These are phyloP conservation scores for Molossus molossus DNA, from an alignment of 2,797 vertebrate genomes.

Conservation along the genomic window DNA sequence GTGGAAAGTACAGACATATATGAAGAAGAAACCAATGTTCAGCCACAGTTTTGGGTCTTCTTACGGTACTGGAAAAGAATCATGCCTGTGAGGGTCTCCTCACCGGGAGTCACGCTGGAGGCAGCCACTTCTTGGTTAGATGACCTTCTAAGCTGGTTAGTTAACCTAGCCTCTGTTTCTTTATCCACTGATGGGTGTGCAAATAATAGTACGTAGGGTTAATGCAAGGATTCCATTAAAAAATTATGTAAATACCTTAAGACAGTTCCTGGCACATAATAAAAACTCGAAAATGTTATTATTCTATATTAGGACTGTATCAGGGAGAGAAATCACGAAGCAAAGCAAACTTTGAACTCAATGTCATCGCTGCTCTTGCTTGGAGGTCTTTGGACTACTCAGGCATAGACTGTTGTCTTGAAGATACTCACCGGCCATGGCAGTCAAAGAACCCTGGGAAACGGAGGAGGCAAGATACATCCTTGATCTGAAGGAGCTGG, in stretches of 20 bases:
- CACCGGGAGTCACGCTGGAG: not conserved
- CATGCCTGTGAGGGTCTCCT: not conserved
- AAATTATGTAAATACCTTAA: not conserved
- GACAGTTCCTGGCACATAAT: not conserved
- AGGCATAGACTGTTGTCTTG: not conserved
- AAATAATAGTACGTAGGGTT: not conserved
- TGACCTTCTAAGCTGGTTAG: not conserved
- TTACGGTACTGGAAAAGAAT: not conserved
- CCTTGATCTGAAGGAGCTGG: not conserved
- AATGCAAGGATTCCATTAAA: not conserved
- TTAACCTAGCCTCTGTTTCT: not conserved
- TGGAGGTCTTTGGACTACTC: not conserved
- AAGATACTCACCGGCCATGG: not conserved
- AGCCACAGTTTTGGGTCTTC: not conserved
- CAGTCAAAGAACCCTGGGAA: not conserved
- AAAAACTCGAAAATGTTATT: not conserved
- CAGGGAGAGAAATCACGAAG: not conserved
- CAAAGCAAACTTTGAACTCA: not conserved
- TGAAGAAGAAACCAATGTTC: not conserved
- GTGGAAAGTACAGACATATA: not conserved
- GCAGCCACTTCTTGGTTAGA: not conserved
- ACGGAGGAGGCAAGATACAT: not conserved
- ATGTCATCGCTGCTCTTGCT: not conserved
- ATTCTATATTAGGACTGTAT: not conserved
- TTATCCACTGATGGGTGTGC: not conserved